A percentile compares a stretch with the other conserved stretches of the same genome.
phyloP scores from a whole-genome alignment of 1,140 invertebrate species.

The Pseudomyrmex gracilis region DNA sequence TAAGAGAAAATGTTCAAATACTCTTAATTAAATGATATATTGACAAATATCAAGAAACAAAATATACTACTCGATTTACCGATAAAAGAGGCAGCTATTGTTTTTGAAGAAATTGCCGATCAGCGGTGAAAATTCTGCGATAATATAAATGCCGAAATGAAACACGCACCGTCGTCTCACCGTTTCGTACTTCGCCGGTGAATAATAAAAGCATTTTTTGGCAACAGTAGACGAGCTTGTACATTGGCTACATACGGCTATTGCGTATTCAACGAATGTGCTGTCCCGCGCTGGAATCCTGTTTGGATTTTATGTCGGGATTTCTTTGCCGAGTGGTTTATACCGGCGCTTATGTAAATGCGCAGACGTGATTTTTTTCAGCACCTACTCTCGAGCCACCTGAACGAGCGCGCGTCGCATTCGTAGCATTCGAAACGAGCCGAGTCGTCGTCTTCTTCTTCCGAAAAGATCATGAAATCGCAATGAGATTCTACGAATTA shows the following conservation, averaged over 20 bases:
- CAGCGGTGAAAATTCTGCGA: conserved; percentile 12
- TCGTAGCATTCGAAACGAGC: conserved; percentile 73
- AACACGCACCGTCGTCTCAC: conserved; percentile 44
- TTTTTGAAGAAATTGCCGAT: background rate
- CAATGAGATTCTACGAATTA: conserved; percentile 19
- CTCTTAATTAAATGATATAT: too few species aligned
- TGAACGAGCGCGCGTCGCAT: conserved; percentile 62
- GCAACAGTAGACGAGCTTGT: conserved; percentile 33
- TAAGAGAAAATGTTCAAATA: too few species aligned
- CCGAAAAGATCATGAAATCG: conserved; percentile 50
- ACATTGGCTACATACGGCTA: conserved; percentile 72
- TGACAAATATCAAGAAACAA: too few species aligned
- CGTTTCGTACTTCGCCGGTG: conserved; percentile 64
- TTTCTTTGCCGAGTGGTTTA: conserved; percentile 85
- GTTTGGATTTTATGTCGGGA: conserved; percentile 83
- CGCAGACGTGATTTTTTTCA: conserved; percentile 85
- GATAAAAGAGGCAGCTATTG: background rate
- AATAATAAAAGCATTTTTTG: conserved; percentile 81
- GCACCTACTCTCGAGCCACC: conserved; percentile 74
- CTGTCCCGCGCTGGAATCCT: conserved; percentile 80
- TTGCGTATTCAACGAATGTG: conserved; percentile 84
- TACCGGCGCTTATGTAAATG: conserved; percentile 86
- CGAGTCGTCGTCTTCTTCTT: conserved; percentile 17
- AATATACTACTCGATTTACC: background rate
- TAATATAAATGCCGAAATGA: conserved; percentile 43